Evolutionary conservation across 2,888 invertebrate species (phyloP).

Genomic region (Xylocampa areola): DNA sequence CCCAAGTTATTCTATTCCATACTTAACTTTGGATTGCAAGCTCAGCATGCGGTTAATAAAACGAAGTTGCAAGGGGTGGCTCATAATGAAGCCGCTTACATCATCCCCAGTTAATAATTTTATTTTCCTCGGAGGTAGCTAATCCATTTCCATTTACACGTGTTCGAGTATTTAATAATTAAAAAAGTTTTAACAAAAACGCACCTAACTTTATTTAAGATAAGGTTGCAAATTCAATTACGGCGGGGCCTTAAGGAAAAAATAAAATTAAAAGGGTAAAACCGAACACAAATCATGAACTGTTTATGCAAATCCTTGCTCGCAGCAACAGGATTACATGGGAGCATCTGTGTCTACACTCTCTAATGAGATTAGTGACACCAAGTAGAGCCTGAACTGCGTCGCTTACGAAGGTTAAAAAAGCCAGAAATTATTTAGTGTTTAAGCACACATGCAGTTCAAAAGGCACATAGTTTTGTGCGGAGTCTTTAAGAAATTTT

Average conservation of each 20-base stretch:
- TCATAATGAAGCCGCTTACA: conserved; percentile 54
- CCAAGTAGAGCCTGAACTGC: conserved; percentile 67
- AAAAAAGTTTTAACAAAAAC: conserved; percentile 11
- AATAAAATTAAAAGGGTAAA: conserved; percentile 62
- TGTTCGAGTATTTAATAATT: conserved; percentile 47
- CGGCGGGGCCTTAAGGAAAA: conserved; percentile 23
- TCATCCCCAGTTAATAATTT: conserved; percentile 56
- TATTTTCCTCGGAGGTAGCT: conserved; percentile 58
- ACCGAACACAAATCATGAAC: conserved; percentile 74
- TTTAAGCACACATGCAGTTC: conserved; percentile 12
- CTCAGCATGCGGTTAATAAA: conserved; percentile 42
- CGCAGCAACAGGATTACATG: conserved; percentile 74
- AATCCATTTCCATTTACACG: conserved; percentile 61
- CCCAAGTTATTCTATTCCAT: conserved; percentile 17
- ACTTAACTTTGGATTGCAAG: conserved; percentile 24
- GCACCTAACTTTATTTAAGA: background rate
- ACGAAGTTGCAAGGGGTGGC: conserved; percentile 34
- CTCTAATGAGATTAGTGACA: conserved; percentile 81
- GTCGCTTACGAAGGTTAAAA: conserved; percentile 61
- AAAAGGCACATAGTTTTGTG: conserved; percentile 1
- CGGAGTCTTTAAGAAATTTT: background rate
- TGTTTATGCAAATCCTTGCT: conserved; percentile 76
- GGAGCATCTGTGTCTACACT: conserved; percentile 80
- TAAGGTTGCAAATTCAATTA: conserved; percentile 40
- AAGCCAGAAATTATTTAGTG: conserved; percentile 56